phyloP scores from a whole-genome alignment of 2,113 vertebrate genomes.

The Sciurus niger region DNA sequence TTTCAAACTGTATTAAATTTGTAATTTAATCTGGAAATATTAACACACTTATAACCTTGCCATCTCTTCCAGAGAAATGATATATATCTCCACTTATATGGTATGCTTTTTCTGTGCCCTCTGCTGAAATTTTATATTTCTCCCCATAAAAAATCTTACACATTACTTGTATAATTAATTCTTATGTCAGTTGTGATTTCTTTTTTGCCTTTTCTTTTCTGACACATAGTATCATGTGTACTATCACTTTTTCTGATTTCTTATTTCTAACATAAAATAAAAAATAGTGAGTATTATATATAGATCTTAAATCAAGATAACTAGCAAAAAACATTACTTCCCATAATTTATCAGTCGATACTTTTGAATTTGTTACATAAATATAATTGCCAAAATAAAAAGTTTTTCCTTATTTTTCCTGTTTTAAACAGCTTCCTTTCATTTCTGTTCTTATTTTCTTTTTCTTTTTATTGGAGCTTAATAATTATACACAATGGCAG shows the following conservation, averaged over 20 bases:
- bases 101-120: neutral
- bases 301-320: neutral
- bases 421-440: neutral
- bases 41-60: neutral
- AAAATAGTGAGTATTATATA: neutral
- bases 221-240: neutral
- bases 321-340: neutral
- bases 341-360: neutral
- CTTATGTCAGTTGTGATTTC: neutral
- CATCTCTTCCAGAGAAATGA: neutral
- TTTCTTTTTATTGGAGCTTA: no score
- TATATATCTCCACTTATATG: neutral
- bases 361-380: neutral
- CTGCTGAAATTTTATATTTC: neutral
- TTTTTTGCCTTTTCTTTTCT: neutral
- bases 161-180: neutral
- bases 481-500: no score
- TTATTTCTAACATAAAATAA: neutral
- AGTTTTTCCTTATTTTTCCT: no score
- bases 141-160: neutral
- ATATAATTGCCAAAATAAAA: neutral
- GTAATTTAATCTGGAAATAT: neutral
- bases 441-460: slow-evolving; percentile 16
- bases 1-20: neutral
- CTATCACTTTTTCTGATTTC: neutral